phyloP scores from a whole-genome alignment of 2,113 vertebrate genomes.

The Rhipidura dahli region DNA sequence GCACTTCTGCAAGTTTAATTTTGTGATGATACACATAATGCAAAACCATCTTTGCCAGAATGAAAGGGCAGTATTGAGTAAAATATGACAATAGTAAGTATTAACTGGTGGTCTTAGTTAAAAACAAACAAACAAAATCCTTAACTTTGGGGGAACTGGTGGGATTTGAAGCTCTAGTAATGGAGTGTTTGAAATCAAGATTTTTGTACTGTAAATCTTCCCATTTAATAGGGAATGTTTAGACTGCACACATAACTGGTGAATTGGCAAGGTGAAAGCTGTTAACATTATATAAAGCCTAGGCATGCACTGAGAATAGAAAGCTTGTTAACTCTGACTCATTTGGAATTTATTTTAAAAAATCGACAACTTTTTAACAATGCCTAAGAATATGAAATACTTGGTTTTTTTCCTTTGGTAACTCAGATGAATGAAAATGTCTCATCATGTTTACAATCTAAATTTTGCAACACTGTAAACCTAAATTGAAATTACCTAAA shows the following conservation, averaged over 20 bases:
- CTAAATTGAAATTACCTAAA: not conserved
- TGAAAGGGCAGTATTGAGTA: not conserved
- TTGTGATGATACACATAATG: not conserved
- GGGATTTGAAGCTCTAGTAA: not conserved
- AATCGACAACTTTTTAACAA: not conserved
- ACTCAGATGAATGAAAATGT: not conserved
- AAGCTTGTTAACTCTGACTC: not conserved
- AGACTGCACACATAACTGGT: not conserved
- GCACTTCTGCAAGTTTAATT: conserved; percentile 45
- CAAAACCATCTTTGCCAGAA: not conserved
- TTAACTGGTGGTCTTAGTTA: not conserved
- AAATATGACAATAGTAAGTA: not conserved
- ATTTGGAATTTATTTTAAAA: not conserved
- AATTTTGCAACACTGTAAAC: not conserved
- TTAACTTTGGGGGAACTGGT: not conserved
- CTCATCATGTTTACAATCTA: not conserved
- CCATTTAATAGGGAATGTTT: not conserved
- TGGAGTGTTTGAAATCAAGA: not conserved
- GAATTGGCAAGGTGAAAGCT: not conserved
- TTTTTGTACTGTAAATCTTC: not conserved
- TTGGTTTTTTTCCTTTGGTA: not conserved
- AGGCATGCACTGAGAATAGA: not conserved
- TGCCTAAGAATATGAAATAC: not conserved
- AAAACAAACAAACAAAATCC: not conserved
- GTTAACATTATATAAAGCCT: not conserved